Evolutionary conservation across 53 echinoderm and acorn worm genomes (phyloP).

Genomic region (Antedon mediterranea): DNA sequence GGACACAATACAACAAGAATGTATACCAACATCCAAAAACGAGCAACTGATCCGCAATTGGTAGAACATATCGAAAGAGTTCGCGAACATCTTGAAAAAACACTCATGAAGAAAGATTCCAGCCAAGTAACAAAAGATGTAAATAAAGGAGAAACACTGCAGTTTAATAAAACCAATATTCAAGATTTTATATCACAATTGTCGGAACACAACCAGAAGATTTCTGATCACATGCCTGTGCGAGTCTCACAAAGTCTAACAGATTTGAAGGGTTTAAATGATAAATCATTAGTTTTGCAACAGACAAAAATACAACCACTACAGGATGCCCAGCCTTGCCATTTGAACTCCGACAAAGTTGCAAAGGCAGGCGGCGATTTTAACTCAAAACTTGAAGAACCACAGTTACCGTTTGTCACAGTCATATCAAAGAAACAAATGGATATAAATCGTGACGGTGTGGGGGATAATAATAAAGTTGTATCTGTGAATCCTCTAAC

Average conservation of each 20-base stretch:
- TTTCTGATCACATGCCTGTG: neutral
- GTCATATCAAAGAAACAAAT: neutral
- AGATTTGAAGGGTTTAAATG: neutral
- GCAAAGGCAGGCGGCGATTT: neutral
- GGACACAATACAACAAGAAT: neutral
- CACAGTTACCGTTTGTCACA: neutral
- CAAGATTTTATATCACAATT: neutral
- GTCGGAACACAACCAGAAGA: neutral
- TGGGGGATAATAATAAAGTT: neutral
- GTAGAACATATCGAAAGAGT: slow-evolving; percentile 63
- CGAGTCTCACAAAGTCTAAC: neutral
- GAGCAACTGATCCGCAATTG: slow-evolving; percentile 34
- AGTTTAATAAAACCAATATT: neutral
- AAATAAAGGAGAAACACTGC: neutral
- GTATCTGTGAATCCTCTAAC: neutral
- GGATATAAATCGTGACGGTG: neutral
- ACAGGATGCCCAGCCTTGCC: neutral
- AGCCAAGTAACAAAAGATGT: neutral
- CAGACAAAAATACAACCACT: neutral
- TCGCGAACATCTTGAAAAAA: slow-evolving; percentile 70
- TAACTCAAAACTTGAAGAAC: neutral
- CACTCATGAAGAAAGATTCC: slow-evolving; percentile 10
- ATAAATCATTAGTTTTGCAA: neutral
- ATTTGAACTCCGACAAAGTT: neutral
- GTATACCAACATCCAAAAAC: neutral